Percentiles rank a stretch among this genome's conserved stretches.
These are phyloP conservation scores for Zeuzera pyrina DNA, from an alignment of 2,888 invertebrate species.

Conservation along the genomic window DNA sequence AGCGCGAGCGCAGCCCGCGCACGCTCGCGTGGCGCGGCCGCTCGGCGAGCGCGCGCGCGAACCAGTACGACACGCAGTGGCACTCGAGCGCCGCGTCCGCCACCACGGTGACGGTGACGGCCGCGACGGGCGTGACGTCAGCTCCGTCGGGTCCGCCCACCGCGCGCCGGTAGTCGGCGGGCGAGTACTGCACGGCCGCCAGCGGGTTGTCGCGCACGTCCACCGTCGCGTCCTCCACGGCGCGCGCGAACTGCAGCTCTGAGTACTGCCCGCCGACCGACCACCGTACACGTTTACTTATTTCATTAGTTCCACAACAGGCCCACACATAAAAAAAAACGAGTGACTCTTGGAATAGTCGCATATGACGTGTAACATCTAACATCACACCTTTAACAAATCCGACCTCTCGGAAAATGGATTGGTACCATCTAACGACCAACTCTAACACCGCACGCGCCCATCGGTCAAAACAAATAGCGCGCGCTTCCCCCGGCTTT, in stretches of 20 bases:
- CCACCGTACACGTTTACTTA: no score
- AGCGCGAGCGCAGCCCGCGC: constrained; percentile 10
- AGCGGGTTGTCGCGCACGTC: constrained; percentile 17
- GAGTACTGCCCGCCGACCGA: no score
- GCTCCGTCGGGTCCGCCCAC: neutral
- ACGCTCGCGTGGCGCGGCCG: constrained; percentile 9
- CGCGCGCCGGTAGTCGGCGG: constrained; percentile 8
- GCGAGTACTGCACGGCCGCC: constrained; percentile 10
- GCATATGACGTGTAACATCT: no score
- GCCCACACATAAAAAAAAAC: no score
- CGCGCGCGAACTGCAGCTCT: constrained; percentile 1
- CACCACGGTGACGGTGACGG: neutral
- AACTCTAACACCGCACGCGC: no score
- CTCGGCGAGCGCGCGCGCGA: constrained; percentile 18
- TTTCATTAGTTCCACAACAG: no score
- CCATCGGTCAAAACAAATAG: no score
- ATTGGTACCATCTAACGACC: no score
- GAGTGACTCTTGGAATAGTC: no score
- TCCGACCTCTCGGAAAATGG: no score
- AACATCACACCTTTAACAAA: no score
- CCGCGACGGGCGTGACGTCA: neutral
- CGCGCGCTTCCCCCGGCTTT: no score
- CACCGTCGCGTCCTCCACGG: constrained; percentile 9
- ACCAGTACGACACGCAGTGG: constrained; percentile 24
- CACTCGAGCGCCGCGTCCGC: constrained; percentile 17